These are phyloP conservation scores for Dipus sagitta DNA, from an alignment of 2,797 vertebrate species.

Conservation along the genomic window DNA sequence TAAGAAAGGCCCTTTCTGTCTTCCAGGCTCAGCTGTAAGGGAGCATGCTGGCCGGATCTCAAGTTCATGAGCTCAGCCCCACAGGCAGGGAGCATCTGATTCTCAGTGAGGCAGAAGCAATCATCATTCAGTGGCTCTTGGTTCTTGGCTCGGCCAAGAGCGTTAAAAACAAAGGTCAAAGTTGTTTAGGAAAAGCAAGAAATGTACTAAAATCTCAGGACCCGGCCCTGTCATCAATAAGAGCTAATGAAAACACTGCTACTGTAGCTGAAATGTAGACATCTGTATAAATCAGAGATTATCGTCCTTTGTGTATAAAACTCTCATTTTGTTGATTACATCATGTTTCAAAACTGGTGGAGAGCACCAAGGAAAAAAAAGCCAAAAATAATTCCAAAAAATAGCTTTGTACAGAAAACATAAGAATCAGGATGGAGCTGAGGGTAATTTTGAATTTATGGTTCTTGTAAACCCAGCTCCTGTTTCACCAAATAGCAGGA, in stretches of 20 bases:
- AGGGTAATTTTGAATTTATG: not conserved
- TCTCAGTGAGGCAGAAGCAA: not conserved
- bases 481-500: conserved; percentile 27
- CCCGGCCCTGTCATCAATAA: conserved; percentile 49
- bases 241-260: conserved; percentile 55
- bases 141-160: conserved; percentile 39
- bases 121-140: not conserved
- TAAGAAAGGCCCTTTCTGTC: not conserved
- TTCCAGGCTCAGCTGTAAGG: not conserved
- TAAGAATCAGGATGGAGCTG: not conserved
- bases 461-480: conserved; percentile 3
- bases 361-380: not conserved
- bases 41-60: not conserved
- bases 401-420: not conserved
- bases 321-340: conserved; percentile 50
- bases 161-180: conserved; percentile 33
- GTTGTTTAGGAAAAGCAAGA: conserved; percentile 63
- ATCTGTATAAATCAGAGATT: conserved; percentile 69
- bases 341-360: conserved; percentile 49
- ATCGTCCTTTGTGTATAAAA: conserved; percentile 14
- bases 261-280: conserved; percentile 27
- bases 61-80: not conserved
- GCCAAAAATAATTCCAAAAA: conserved; percentile 33
- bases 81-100: not conserved
- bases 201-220: conserved; percentile 56